A percentile compares a stretch with the other conserved stretches of the same genome.
Evolutionary conservation across 2,113 vertebrate species (phyloP).

Genomic region (Burhinus bistriatus): DNA sequence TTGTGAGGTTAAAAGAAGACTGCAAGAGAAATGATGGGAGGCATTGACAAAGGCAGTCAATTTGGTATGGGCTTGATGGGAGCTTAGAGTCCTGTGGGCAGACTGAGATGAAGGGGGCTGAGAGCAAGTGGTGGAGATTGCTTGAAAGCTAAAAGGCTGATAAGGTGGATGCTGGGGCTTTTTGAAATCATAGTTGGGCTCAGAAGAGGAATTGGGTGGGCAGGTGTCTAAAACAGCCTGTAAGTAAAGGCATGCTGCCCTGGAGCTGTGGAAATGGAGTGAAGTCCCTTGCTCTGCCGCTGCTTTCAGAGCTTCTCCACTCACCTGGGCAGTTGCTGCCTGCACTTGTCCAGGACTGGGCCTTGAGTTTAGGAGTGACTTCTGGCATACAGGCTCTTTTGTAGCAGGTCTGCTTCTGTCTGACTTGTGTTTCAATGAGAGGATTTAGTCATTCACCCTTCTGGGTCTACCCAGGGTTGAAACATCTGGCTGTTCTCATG

Average conservation of each 20-base stretch:
- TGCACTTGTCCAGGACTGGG: background rate
- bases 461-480: background rate
- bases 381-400: background rate
- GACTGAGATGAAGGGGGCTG: background rate
- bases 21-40: background rate
- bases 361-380: background rate
- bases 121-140: background rate
- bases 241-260: background rate
- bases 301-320: background rate
- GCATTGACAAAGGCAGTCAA: fast-evolving
- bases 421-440: background rate
- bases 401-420: background rate
- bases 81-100: background rate
- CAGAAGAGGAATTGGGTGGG: background rate
- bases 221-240: background rate
- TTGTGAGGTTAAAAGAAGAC: background rate
- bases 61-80: background rate
- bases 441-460: background rate
- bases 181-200: background rate
- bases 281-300: background rate
- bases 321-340: background rate
- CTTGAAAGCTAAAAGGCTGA: background rate
- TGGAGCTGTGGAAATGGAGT: background rate
- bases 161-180: background rate
- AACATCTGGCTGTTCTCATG: background rate